Evolutionary conservation across 1,140 invertebrate genomes (phyloP), one percentile per base, ranked within the genome.

Genomic region (Campoletis sonorensis): DNA sequence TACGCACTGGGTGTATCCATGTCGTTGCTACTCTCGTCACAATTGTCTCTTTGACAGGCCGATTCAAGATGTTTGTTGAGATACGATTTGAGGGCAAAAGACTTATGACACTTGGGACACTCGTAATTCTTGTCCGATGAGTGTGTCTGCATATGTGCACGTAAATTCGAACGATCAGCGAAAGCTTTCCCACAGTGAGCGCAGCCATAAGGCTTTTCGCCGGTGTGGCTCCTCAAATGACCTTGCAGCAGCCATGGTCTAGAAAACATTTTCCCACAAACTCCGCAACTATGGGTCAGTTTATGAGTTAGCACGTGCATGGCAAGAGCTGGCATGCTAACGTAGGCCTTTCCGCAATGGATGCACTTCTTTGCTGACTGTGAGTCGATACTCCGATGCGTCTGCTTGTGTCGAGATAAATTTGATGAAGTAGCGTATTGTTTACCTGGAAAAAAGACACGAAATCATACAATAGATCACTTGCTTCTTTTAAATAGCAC

Each of bases 91-190:
- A 99, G 94, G 1, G 98, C 98, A 92, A 99, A 99, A 15, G 97
- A 96, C 92, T 99, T 99, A 92, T 98, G 96, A 92, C 99, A 99
- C 72, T 97, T 94, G 83, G 95, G 94, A 90, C 99, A 99, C 88
- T 96, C 96, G 92, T 97, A 99, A 90, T 98, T 98, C 92, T 99
- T 99, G 88, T 98, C 97, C 4, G 96, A 94, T 15, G 98, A 98
- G 91, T 99, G 98, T 0, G 98, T 99, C 91, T 99, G 98, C 98
- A 99, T 99, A 94, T 99, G 99, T 0, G 99, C 99, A n/a, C 98
- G 93, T 16, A 99, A 93, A 90, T 99, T 99, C 77, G 98, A 99
- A 49, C 98, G 93, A 92, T 99, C 98, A 5, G 99, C 98, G 91
- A 99, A 99, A 8, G 98, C 97, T 90, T 99, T 99, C 70, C 98